A percentile compares a stretch with the other conserved stretches of the same genome.
phyloP scores from a whole-genome alignment of 2,113 vertebrate genomes.

The Ceuthmochares aereus region DNA sequence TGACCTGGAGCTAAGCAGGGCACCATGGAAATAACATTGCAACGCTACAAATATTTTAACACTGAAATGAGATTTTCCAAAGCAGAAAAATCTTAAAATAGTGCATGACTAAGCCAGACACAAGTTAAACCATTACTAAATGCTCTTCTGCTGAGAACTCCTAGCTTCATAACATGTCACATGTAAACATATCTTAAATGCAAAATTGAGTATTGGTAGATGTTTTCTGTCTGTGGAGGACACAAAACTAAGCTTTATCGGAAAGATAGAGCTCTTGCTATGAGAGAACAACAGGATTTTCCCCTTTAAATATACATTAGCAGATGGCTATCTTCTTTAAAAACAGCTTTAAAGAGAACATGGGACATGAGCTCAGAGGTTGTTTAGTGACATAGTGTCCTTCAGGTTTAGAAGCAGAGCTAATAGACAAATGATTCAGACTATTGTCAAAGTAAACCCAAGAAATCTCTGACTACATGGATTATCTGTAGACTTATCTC shows the following conservation, averaged over 20 bases:
- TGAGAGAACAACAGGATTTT: neutral
- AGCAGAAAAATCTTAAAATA: conserved; percentile 66
- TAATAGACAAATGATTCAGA: neutral
- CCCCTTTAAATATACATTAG: neutral
- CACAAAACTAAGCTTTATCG: neutral
- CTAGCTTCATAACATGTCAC: neutral
- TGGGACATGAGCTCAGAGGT: neutral
- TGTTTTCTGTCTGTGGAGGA: neutral
- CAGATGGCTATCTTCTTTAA: neutral
- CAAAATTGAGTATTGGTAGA: neutral
- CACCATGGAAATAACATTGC: conserved; percentile 73
- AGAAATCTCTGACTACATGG: neutral
- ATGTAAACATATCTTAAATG: neutral
- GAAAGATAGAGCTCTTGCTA: neutral
- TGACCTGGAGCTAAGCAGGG: conserved; percentile 80
- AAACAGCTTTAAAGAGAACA: neutral
- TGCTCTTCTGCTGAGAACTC: conserved; percentile 6
- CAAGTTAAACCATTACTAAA: neutral
- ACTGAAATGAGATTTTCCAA: conserved; percentile 77
- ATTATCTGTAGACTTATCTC: neutral
- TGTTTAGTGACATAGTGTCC: neutral
- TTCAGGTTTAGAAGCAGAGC: neutral
- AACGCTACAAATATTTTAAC: conserved; percentile 68
- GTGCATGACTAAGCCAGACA: conserved; percentile 2
- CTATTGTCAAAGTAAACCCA: neutral